Conservation (phyloP, 2,888 invertebrate genomes). For the Lasioglossum oenotherae region DNA sequence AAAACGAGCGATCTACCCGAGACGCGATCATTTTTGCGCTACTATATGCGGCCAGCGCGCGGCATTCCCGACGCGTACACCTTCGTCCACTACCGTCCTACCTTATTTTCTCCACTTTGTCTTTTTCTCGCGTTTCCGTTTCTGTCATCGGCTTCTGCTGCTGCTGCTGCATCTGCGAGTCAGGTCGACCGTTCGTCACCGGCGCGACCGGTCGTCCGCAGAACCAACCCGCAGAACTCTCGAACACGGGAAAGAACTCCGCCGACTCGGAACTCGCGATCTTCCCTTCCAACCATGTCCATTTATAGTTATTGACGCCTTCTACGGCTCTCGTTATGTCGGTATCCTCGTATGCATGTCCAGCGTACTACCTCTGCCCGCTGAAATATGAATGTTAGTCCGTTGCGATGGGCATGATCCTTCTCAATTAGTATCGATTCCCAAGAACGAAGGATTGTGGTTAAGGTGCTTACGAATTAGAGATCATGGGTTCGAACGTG, state of each 20-base stretch:
- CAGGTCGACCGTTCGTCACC: slow-evolving; percentile 50
- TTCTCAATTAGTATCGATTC: neutral
- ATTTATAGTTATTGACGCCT: slow-evolving; percentile 65
- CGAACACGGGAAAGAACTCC: slow-evolving; percentile 43
- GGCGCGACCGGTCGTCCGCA: slow-evolving; percentile 46
- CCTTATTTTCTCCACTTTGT: slow-evolving; percentile 56
- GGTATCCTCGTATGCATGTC: slow-evolving; percentile 24
- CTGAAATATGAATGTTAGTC: slow-evolving; percentile 4
- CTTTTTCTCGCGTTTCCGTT: slow-evolving; percentile 64
- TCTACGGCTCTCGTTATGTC: slow-evolving; percentile 42
- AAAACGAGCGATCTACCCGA: slow-evolving; percentile 50
- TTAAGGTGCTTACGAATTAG: no score
- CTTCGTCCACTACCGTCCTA: slow-evolving; percentile 45
- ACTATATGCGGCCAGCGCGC: slow-evolving; percentile 47
- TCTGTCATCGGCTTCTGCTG: slow-evolving; percentile 43
- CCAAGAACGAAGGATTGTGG: neutral
- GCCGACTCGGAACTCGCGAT: slow-evolving; percentile 48
- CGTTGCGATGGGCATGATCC: neutral
- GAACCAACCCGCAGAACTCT: slow-evolving; percentile 19
- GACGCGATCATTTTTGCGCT: slow-evolving; percentile 55
- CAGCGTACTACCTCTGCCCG: slow-evolving; percentile 6
- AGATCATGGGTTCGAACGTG: no score
- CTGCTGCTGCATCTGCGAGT: neutral
- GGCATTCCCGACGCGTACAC: slow-evolving; percentile 64
- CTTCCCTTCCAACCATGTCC: slow-evolving; percentile 54